These are phyloP conservation scores for Betta splendens DNA, from an alignment of 2,797 vertebrate genomes.

Conservation along the genomic window DNA sequence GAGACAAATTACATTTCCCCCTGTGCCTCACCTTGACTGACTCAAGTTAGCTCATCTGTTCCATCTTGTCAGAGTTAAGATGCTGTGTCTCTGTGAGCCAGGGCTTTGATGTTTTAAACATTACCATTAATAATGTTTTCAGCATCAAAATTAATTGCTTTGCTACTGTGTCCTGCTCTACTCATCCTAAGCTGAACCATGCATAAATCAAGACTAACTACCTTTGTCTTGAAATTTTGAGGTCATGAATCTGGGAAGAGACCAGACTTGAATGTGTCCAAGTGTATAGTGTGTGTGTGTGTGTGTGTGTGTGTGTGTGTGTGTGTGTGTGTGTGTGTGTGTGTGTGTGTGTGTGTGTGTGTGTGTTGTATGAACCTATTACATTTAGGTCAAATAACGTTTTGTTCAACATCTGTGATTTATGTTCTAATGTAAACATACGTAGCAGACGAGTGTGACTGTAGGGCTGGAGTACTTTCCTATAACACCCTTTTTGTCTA, in stretches of 20 bases:
- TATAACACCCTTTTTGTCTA: slow-evolving; percentile 13
- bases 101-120: slow-evolving; percentile 80
- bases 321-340: slow-evolving; percentile 22
- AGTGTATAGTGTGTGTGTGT: slow-evolving; percentile 25
- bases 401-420: slow-evolving; percentile 12
- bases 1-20: slow-evolving; percentile 68
- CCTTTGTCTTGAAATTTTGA: slow-evolving; percentile 77
- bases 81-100: slow-evolving; percentile 71
- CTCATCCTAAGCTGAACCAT: slow-evolving; percentile 65
- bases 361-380: slow-evolving; percentile 10
- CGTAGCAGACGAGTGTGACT: slow-evolving; percentile 11
- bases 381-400: slow-evolving; percentile 5
- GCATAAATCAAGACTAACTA: slow-evolving; percentile 77
- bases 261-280: slow-evolving; percentile 55
- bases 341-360: slow-evolving; percentile 16
- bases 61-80: slow-evolving; percentile 72
- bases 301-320: slow-evolving; percentile 20
- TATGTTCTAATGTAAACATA: slow-evolving; percentile 13
- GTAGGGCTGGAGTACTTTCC: slow-evolving; percentile 30
- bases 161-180: slow-evolving; percentile 69
- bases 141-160: slow-evolving; percentile 78
- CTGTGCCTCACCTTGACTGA: slow-evolving; percentile 74
- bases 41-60: slow-evolving; percentile 76
- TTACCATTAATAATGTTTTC: slow-evolving; percentile 83
- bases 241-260: slow-evolving; percentile 70